These are phyloP conservation scores for Erythrocebus patas DNA, from an alignment of 2,113 vertebrate species.

Conservation along the genomic window DNA sequence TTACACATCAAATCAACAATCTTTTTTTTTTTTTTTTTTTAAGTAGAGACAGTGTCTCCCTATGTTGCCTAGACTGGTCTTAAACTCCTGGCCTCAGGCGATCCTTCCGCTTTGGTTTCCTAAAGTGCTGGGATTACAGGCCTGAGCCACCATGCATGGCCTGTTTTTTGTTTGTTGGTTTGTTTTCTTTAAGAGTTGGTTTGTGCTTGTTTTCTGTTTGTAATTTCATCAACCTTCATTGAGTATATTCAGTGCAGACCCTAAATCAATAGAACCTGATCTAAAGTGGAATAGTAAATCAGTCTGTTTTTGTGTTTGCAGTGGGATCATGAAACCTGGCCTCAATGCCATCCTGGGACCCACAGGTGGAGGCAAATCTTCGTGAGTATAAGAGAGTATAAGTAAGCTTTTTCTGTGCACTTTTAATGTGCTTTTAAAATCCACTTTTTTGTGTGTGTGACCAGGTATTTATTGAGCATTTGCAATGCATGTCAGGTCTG, in stretches of 20 bases:
- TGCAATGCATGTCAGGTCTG: background rate
- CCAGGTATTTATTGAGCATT: background rate
- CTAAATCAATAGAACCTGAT: background rate
- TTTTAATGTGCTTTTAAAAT: background rate
- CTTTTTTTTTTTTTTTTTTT: background rate
- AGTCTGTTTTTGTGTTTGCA: conserved; percentile 76
- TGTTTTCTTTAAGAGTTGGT: background rate
- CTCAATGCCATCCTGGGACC: conserved; percentile 97
- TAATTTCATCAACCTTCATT: background rate
- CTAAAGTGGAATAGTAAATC: background rate
- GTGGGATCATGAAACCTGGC: conserved; percentile 97
- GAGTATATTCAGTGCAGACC: background rate
- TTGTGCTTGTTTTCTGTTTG: background rate
- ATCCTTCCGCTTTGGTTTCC: too few species aligned
- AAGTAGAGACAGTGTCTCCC: too few species aligned
- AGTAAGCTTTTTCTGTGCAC: background rate
- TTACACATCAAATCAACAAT: background rate
- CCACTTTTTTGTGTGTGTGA: background rate
- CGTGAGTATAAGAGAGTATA: conserved; percentile 87
- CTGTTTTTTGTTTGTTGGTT: too few species aligned
- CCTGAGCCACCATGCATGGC: too few species aligned
- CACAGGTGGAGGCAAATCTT: conserved; percentile 96
- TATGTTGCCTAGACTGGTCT: too few species aligned
- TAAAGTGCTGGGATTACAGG: too few species aligned
- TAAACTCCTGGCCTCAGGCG: too few species aligned